Percentiles rank a stretch among this genome's conserved stretches.
Conservation (phyloP, 2,888 invertebrate genomes). For the Drosophila mayaguana region DNA sequence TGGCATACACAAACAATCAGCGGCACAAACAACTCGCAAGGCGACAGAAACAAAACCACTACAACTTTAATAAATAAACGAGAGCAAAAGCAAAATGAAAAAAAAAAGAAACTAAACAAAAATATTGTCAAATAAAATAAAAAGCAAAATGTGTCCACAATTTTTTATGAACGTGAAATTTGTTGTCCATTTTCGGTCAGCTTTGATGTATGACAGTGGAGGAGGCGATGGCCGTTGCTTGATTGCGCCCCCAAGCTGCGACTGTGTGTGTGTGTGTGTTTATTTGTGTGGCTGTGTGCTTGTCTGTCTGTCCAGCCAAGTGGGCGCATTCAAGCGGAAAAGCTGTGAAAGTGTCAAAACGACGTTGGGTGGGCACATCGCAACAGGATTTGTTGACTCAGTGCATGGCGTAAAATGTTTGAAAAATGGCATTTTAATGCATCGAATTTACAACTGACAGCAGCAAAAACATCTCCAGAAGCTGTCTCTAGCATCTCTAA, state of each 20-base stretch:
- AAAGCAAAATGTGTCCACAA: slow-evolving; percentile 49
- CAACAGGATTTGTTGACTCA: slow-evolving; percentile 45
- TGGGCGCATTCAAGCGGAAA: slow-evolving; percentile 27
- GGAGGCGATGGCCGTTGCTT: slow-evolving; percentile 31
- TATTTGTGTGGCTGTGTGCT: background rate
- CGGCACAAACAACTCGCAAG: slow-evolving; percentile 16
- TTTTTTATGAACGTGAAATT: slow-evolving; percentile 57
- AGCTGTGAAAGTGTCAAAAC: slow-evolving; percentile 59
- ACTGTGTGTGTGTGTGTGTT: background rate
- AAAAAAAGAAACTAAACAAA: slow-evolving; percentile 7
- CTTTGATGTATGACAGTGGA: slow-evolving; percentile 47
- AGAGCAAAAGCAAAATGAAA: background rate
- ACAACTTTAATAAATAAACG: slow-evolving; percentile 20
- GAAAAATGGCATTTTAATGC: slow-evolving; percentile 53
- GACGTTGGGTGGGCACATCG: slow-evolving; percentile 28
- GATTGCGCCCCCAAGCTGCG: slow-evolving; percentile 25
- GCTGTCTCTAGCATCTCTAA: background rate
- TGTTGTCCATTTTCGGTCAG: slow-evolving; percentile 51
- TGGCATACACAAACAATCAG: slow-evolving; percentile 51
- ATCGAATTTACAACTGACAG: slow-evolving; percentile 26
- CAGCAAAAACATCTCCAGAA: background rate
- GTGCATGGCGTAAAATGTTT: slow-evolving; percentile 31
- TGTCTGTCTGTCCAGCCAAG: background rate
- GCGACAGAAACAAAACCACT: slow-evolving; percentile 7
- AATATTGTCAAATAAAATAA: slow-evolving; percentile 29